phyloP scores from a whole-genome alignment of 2,888 invertebrate genomes.

The Lamellibrachia satsuma region DNA sequence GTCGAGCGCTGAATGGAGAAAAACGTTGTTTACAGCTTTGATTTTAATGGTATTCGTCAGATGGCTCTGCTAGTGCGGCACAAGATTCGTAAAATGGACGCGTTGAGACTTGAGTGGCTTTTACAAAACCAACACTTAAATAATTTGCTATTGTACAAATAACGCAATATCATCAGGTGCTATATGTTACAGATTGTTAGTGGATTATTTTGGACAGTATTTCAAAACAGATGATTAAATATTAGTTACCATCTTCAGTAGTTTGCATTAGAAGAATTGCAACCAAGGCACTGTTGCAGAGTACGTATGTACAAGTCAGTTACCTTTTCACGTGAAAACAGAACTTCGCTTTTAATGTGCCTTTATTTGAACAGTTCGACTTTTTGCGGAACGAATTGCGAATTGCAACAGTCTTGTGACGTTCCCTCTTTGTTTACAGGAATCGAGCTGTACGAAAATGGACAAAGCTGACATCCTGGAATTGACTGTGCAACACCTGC shows the following conservation, averaged over 20 bases:
- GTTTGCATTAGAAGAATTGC: neutral
- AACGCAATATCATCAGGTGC: neutral
- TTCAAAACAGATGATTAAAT: neutral
- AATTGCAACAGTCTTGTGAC: neutral
- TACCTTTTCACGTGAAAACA: no score
- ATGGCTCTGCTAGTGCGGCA: neutral
- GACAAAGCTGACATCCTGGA: conserved; percentile 65
- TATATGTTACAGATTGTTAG: neutral
- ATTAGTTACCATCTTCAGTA: neutral
- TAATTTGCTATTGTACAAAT: neutral
- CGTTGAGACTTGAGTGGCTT: neutral
- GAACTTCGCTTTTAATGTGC: no score
- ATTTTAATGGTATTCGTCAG: neutral
- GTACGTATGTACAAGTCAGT: no score
- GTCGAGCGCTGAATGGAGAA: neutral
- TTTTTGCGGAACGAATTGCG: neutral
- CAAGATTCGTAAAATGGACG: neutral
- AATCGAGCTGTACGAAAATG: conserved; percentile 60
- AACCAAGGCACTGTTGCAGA: neutral
- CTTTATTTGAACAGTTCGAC: no score
- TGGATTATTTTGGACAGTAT: neutral
- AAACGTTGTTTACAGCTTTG: neutral
- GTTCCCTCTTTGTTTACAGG: conserved; percentile 43
- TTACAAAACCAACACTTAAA: neutral
- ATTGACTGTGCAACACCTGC: conserved; percentile 61